phyloP scores from a whole-genome alignment of 2,888 invertebrate species.

The Pantelozetes paolii region DNA sequence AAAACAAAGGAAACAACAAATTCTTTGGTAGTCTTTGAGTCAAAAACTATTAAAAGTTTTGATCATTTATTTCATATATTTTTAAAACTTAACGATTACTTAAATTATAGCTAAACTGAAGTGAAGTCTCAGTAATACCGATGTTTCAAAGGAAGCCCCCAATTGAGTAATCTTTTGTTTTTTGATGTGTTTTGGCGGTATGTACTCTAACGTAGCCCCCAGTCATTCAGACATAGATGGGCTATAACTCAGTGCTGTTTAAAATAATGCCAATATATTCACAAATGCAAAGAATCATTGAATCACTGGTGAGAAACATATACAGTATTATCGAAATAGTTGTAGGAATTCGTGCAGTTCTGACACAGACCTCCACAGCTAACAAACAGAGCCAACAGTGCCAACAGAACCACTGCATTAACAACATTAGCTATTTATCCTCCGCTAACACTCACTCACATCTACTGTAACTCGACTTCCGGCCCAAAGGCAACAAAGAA shows the following conservation, averaged over 20 bases:
- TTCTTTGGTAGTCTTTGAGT: background rate
- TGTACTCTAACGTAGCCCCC: background rate
- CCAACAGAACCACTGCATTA: background rate
- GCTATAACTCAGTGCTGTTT: background rate
- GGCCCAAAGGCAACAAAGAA: constrained; percentile 36
- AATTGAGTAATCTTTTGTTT: constrained; percentile 29
- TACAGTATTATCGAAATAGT: constrained; percentile 12
- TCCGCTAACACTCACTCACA: constrained; percentile 3
- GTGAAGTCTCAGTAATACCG: constrained; percentile 3
- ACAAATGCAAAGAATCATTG: background rate
- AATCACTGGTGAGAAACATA: constrained; percentile 7
- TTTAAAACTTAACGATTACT: background rate
- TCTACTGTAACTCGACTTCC: constrained; percentile 32
- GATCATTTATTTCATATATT: background rate
- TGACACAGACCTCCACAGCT: background rate
- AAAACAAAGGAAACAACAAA: background rate
- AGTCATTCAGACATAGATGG: background rate
- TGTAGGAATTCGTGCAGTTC: constrained; percentile 19
- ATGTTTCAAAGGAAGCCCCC: constrained; percentile 1
- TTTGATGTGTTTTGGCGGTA: constrained; percentile 24
- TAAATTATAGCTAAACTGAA: background rate
- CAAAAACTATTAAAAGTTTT: background rate
- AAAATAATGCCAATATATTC: constrained; percentile 32
- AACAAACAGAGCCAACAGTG: constrained; percentile 1
- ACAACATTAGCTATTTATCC: constrained; percentile 16